Conservation (phyloP, 2,113 vertebrate genomes). For the Calonectris borealis region DNA sequence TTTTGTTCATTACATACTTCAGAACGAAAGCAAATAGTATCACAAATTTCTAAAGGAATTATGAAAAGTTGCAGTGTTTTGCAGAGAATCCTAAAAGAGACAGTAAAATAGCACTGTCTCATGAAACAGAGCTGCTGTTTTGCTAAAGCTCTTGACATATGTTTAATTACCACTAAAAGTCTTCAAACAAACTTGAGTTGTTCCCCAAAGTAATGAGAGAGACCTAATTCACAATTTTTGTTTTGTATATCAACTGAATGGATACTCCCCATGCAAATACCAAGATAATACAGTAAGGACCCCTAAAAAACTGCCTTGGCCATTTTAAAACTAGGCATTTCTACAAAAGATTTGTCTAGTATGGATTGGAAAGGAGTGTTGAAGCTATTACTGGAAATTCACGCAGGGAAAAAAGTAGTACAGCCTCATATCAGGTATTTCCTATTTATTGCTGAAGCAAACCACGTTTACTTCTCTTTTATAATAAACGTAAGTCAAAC, state of each 20-base stretch:
- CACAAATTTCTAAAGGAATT: neutral
- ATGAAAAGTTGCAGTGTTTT: neutral
- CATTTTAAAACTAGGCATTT: neutral
- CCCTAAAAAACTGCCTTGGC: neutral
- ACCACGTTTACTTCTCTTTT: neutral
- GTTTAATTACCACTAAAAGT: neutral
- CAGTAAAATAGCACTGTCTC: neutral
- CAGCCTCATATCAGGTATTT: neutral
- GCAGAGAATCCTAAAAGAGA: neutral
- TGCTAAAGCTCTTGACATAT: neutral
- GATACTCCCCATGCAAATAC: neutral
- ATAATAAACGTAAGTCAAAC: neutral
- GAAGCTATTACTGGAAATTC: neutral
- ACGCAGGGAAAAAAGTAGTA: neutral
- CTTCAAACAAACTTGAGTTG: neutral
- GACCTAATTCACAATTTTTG: neutral
- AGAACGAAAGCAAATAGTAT: neutral
- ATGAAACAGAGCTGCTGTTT: neutral
- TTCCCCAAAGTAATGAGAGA: neutral
- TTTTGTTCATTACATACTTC: neutral
- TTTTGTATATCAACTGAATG: neutral
- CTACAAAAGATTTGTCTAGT: neutral
- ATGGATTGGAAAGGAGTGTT: neutral
- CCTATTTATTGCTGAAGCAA: neutral
- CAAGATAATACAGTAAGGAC: neutral